These are phyloP conservation scores for Willowsia nigromaculata DNA, from an alignment of 2,888 invertebrate genomes.

Conservation along the genomic window DNA sequence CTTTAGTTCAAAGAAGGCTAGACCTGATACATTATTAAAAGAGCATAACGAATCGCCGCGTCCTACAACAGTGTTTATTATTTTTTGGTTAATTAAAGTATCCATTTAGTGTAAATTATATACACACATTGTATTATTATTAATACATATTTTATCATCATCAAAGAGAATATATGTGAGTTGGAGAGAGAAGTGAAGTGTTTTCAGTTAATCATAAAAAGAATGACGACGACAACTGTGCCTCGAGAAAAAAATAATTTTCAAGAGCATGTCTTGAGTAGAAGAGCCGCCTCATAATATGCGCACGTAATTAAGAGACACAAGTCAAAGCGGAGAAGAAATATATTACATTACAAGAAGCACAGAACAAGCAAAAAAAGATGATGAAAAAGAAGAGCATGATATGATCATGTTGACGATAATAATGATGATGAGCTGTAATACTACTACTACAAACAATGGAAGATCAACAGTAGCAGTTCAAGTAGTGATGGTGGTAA, in stretches of 20 bases:
- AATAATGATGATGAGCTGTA: neutral
- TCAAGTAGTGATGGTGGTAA: neutral
- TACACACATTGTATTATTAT: constrained; percentile 24
- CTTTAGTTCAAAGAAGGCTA: neutral
- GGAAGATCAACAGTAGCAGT: constrained; percentile 13
- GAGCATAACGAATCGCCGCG: neutral
- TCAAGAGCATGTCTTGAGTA: neutral
- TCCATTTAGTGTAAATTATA: constrained; percentile 53
- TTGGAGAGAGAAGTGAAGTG: neutral
- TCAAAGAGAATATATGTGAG: neutral
- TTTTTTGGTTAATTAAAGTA: constrained; percentile 54
- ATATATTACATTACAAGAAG: neutral
- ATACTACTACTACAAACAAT: neutral
- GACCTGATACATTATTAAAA: neutral
- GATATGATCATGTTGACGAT: neutral
- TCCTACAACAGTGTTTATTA: neutral
- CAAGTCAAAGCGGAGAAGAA: constrained; percentile 29
- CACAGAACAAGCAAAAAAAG: neutral
- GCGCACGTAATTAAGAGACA: constrained; percentile 56
- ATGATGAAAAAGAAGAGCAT: neutral
- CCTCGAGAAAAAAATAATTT: neutral
- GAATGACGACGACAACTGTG: neutral
- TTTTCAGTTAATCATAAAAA: constrained; percentile 27
- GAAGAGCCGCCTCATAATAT: constrained; percentile 12
- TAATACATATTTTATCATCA: constrained; percentile 38